Evolutionary conservation across 2,888 invertebrate genomes (phyloP), one percentile per base, ranked within the genome.

Genomic region (Syrphus vitripennis): DNA sequence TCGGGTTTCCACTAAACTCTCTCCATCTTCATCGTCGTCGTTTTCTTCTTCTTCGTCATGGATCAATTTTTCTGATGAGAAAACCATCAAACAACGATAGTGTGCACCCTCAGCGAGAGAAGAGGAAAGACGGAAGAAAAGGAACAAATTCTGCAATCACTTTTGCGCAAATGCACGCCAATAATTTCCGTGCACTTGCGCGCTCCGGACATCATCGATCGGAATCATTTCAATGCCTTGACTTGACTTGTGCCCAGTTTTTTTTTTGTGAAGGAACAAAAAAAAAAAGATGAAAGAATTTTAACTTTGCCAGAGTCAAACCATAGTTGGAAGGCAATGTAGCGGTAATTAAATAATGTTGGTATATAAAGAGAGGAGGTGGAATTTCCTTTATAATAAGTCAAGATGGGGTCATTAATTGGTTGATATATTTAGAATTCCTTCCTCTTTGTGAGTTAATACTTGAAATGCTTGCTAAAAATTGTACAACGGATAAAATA

Each of bases 21-120:
- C 24, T 37, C 29, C 59, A 40, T 40, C 26, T 1, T 42, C 26
- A 0, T 42, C 67, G 26, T 71, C 67, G 37, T 81, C 26, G n/a
- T 16, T 63, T 42, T 45, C 19, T 29, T 65, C 72, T 42, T 45
- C 19, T 29, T 65, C 72, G 82, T 86, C 86, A 82, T 82, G 82
- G 82, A 86, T 86, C 82, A 86, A 77, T 67, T 78, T n/a, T 81
- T 53, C 34, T 71, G 65, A 76, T 84, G 86, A 74, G 42, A 78
- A 86, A 82, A 42, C 61, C 57, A 72, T 67, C 48, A 67, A 19
- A 29, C 24, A 12, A 16, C 50, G 50, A 50, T 34, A 67, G 9
- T n/a, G 1, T 5, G 12, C 12, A 12, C 9, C 3, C 10, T 40
- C 21, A 5, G n/a, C 21, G 10, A 4, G 7, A 14, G 3, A 4